Conservation (phyloP, 2,113 vertebrate genomes). For the Myrmecophaga tridactyla region DNA sequence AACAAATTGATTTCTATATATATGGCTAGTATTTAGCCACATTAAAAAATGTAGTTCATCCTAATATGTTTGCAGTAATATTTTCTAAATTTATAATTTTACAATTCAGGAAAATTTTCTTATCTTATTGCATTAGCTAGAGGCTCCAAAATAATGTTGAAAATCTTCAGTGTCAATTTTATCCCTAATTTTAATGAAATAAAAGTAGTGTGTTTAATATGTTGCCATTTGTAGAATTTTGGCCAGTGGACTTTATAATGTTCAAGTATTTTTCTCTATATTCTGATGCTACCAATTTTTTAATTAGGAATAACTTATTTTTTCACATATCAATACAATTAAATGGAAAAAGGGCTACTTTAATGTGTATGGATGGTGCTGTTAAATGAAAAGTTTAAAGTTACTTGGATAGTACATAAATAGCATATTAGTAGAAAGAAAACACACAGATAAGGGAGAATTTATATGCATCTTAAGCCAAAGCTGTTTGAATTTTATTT, state of each 20-base stretch:
- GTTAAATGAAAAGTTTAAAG: neutral
- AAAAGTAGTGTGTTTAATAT: neutral
- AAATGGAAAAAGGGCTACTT: neutral
- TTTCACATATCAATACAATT: neutral
- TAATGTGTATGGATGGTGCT: neutral
- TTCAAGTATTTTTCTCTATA: neutral
- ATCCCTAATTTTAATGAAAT: neutral
- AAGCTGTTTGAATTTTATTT: conserved; percentile 15
- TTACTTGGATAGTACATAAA: neutral
- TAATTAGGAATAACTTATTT: neutral
- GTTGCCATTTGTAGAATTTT: neutral
- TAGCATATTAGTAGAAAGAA: neutral
- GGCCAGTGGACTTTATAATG: neutral
- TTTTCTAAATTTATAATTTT: neutral
- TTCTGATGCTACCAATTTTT: neutral
- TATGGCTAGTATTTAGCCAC: neutral
- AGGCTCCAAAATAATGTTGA: neutral
- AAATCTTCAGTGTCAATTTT: neutral
- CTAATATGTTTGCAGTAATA: neutral
- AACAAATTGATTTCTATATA: neutral
- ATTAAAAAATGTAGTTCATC: neutral
- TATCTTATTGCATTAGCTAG: neutral
- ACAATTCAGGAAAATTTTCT: conserved; percentile 7
- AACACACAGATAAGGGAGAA: neutral
- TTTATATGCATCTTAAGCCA: neutral